These are phyloP conservation scores for Emmelina monodactyla DNA, from an alignment of 2,888 invertebrate genomes.

Conservation along the genomic window DNA sequence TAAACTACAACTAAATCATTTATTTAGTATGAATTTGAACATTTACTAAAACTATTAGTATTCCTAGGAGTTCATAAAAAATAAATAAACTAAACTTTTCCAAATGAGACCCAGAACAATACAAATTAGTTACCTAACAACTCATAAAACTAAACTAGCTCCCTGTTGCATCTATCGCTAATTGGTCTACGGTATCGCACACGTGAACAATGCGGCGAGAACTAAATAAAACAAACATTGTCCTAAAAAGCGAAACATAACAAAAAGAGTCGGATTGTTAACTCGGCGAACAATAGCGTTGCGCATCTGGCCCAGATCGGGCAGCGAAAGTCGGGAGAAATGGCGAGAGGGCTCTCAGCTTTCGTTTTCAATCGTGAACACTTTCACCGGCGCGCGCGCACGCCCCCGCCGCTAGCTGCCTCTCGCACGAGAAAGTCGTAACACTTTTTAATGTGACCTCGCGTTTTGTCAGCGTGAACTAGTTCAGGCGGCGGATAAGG, in stretches of 20 bases:
- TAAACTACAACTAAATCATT: too few relatives aligned
- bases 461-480: conserved; percentile 59
- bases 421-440: conserved; percentile 62
- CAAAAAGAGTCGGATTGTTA: conserved; percentile 17
- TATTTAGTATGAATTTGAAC: too few relatives aligned
- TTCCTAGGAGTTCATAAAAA: too few relatives aligned
- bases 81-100: too few relatives aligned
- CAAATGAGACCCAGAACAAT: too few relatives aligned
- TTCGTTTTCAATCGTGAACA: conserved; percentile 64
- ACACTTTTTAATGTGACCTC: conserved; percentile 64
- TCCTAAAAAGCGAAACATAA: conserved; percentile 22
- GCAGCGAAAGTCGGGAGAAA: conserved; percentile 65
- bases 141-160: too few relatives aligned
- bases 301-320: conserved; percentile 56
- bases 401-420: conserved; percentile 42
- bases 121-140: too few relatives aligned
- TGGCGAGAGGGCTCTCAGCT: conserved; percentile 64
- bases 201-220: too few relatives aligned
- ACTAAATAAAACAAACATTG: too few relatives aligned
- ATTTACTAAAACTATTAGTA: too few relatives aligned
- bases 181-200: too few relatives aligned
- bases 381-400: conserved; percentile 52
- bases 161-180: too few relatives aligned
- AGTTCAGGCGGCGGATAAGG: conserved; percentile 30
- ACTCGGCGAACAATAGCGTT: conserved; percentile 46